Evolutionary conservation across 2,888 invertebrate species (phyloP).

Genomic region (Leptopterna dolabrata): DNA sequence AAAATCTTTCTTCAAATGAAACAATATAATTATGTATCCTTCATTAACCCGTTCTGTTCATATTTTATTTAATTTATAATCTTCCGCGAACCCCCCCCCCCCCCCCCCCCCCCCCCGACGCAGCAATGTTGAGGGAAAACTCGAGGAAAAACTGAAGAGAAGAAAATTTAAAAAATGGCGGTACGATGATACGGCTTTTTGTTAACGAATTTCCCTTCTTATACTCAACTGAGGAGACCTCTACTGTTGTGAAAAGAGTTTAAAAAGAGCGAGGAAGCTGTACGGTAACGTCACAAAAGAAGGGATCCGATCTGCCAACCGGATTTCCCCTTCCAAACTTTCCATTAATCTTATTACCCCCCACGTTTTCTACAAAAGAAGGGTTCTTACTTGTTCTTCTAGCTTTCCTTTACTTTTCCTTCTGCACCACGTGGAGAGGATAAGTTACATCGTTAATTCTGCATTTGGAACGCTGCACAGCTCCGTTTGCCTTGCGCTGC

Average conservation of each 20-base stretch:
- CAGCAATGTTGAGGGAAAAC: no score
- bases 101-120: no score
- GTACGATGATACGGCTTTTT: not conserved
- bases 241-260: not conserved
- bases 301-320: not conserved
- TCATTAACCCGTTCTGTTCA: no score
- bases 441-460: not conserved
- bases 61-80: no score
- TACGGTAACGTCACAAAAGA: constrained; percentile 3
- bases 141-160: not conserved
- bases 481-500: not conserved
- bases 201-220: not conserved
- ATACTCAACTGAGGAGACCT: not conserved
- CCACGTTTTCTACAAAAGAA: no score
- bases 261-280: not conserved
- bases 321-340: not conserved
- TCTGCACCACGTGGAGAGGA: not conserved
- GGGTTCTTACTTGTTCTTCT: not conserved
- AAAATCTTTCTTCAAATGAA: no score
- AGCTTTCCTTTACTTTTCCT: not conserved
- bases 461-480: not conserved
- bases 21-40: no score
- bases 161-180: not conserved
- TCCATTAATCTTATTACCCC: not conserved
- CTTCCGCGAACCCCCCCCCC: no score